Conservation (phyloP, 2,797 vertebrate genomes). For the Pipistrellus nathusii region DNA sequence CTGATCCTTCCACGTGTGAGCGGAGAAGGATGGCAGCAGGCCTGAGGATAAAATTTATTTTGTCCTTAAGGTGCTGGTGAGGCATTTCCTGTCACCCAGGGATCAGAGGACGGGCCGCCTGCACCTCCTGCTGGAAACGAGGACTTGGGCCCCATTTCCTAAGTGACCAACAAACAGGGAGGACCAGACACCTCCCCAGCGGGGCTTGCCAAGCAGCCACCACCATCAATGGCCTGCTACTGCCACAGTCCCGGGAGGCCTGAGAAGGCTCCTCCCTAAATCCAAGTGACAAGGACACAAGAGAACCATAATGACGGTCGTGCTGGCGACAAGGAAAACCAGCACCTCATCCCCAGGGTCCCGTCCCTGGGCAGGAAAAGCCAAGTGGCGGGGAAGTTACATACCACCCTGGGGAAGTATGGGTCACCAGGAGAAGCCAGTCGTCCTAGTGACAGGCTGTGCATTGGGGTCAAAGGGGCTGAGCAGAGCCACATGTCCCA, state of each 20-base stretch:
- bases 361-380: neutral
- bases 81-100: neutral
- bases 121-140: neutral
- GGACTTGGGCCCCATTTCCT: neutral
- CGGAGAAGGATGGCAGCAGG: accelerated
- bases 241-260: neutral
- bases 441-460: neutral
- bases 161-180: neutral
- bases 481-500: neutral
- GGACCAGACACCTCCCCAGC: neutral
- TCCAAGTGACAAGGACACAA: neutral
- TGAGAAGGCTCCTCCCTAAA: neutral
- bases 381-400: neutral
- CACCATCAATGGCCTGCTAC: neutral
- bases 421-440: conserved; percentile 7
- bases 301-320: neutral
- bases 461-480: neutral
- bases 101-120: neutral
- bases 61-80: neutral
- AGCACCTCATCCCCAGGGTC: neutral
- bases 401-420: neutral
- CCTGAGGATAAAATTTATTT: neutral
- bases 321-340: neutral
- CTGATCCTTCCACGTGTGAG: neutral
- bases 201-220: neutral